phyloP scores from a whole-genome alignment of 2,797 vertebrate species.

The Gadopsis bispinosus region DNA sequence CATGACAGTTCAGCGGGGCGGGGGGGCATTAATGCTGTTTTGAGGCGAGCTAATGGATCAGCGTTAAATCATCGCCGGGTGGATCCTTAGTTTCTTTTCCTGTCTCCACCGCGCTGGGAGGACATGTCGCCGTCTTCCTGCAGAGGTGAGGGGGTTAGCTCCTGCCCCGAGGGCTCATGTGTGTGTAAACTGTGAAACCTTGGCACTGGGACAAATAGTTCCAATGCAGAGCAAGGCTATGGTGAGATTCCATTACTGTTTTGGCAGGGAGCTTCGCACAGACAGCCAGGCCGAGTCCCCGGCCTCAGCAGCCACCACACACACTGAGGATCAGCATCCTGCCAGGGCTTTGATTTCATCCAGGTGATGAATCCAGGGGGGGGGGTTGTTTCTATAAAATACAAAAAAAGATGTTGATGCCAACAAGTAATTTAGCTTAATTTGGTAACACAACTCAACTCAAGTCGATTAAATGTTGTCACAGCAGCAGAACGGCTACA shows the following conservation, averaged over 20 bases:
- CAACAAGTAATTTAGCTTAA: not conserved
- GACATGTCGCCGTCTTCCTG: slow-evolving; percentile 15
- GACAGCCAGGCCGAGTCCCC: slow-evolving; percentile 34
- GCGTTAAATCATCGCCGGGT: slow-evolving; percentile 36
- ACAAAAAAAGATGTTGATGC: not conserved
- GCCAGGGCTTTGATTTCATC: slow-evolving; percentile 67
- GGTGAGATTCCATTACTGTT: slow-evolving; percentile 66
- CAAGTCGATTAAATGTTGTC: not conserved
- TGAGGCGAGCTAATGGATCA: slow-evolving; percentile 60
- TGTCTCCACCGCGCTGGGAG: not conserved
- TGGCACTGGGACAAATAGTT: slow-evolving; percentile 55
- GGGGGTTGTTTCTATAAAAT: not conserved
- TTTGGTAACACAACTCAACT: too few species aligned
- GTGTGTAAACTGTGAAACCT: slow-evolving; percentile 54
- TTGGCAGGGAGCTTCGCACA: slow-evolving; percentile 45
- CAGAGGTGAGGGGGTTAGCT: slow-evolving; percentile 9
- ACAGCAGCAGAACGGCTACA: not conserved
- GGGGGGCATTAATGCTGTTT: slow-evolving; percentile 52
- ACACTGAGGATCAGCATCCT: slow-evolving; percentile 59
- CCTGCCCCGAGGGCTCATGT: slow-evolving; percentile 37
- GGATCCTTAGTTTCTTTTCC: not conserved
- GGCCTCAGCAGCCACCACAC: slow-evolving; percentile 41
- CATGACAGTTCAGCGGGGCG: slow-evolving; percentile 31
- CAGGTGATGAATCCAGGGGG: slow-evolving; percentile 55
- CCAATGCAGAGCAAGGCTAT: slow-evolving; percentile 47